Evolutionary conservation across 2,888 invertebrate species (phyloP).

Genomic region (Caenorhabditis angaria): DNA sequence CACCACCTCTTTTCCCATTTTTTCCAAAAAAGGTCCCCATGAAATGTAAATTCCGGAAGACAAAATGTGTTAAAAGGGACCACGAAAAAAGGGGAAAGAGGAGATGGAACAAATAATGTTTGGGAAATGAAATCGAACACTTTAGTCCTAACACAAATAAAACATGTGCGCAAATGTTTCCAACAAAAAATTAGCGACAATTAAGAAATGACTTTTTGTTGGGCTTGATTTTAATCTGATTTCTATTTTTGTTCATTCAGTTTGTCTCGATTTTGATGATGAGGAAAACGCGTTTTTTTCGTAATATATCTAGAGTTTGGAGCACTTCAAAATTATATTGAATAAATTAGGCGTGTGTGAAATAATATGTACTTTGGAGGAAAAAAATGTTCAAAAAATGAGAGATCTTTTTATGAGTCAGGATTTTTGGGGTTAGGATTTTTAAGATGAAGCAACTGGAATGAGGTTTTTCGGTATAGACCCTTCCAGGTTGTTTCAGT

Average conservation of each 20-base stretch:
- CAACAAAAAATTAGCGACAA: constrained; percentile 1
- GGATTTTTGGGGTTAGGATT: too few species aligned
- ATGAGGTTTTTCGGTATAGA: too few species aligned
- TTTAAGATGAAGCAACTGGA: too few species aligned
- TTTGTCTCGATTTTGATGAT: not conserved
- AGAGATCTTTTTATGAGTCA: too few species aligned
- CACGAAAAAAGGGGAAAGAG: constrained; percentile 7
- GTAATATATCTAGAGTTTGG: too few species aligned
- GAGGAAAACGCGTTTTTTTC: not conserved
- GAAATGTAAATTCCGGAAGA: constrained; percentile 8
- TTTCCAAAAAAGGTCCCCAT: constrained; percentile 24
- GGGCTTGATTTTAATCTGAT: not conserved
- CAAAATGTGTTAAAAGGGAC: not conserved
- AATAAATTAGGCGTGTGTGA: too few species aligned
- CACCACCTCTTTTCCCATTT: too few species aligned
- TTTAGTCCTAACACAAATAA: constrained; percentile 4
- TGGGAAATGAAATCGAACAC: constrained; percentile 8
- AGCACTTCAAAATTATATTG: too few species aligned
- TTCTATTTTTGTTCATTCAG: not conserved
- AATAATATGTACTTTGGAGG: too few species aligned
- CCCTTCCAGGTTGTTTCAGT: too few species aligned
- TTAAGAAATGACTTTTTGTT: not conserved
- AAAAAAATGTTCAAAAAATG: too few species aligned
- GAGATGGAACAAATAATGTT: constrained; percentile 18
- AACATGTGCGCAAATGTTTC: constrained; percentile 11